These are phyloP conservation scores for Pentamera pediparva DNA, from an alignment of 53 echinoderm and acorn worm genomes.

Conservation along the genomic window DNA sequence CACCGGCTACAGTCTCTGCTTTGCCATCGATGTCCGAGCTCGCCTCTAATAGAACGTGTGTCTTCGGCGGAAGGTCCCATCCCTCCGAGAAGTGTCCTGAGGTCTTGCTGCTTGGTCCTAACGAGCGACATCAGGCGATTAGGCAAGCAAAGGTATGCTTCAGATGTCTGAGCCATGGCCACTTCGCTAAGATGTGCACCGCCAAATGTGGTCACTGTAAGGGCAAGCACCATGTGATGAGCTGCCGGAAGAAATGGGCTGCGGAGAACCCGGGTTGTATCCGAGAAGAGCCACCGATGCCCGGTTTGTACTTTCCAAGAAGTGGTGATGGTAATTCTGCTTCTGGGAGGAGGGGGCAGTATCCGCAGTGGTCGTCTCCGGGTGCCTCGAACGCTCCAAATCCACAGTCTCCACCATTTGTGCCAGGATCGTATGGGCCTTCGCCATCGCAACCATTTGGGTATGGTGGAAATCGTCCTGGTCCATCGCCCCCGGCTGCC, in stretches of 20 bases:
- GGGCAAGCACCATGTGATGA: background rate
- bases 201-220: background rate
- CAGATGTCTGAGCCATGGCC: background rate
- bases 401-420: too few relatives aligned
- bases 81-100: slow-evolving; percentile 1
- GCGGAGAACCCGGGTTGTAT: background rate
- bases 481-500: too few relatives aligned
- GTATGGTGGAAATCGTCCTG: too few relatives aligned
- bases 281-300: background rate
- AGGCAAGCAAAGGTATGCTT: background rate
- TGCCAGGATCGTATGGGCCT: too few relatives aligned
- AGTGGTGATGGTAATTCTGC: too few relatives aligned
- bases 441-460: too few relatives aligned
- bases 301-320: too few relatives aligned
- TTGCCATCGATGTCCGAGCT: background rate
- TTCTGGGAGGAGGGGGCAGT: too few relatives aligned
- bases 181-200: background rate
- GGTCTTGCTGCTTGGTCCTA: too few relatives aligned
- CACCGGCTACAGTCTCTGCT: background rate
- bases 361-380: too few relatives aligned
- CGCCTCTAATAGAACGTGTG: background rate
- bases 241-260: background rate
- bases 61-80: background rate
- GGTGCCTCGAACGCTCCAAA: too few relatives aligned
- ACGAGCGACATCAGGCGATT: background rate